A percentile compares a stretch with the other conserved stretches of the same genome.
phyloP scores from a whole-genome alignment of 1,140 invertebrate genomes.

The Helicoverpa armigera region DNA sequence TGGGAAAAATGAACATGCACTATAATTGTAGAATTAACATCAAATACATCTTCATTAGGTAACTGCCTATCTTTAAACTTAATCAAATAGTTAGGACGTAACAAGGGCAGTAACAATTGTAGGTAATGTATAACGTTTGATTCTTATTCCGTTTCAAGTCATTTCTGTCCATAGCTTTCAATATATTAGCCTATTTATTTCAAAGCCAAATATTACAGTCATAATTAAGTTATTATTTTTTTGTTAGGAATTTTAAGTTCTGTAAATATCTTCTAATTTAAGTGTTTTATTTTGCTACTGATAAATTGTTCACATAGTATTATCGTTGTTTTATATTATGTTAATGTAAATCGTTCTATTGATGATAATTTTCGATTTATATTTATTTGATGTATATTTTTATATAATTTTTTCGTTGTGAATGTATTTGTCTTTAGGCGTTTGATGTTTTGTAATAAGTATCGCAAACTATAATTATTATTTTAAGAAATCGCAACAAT shows the following conservation, averaged over 20 bases:
- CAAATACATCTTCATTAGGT: constrained; percentile 22
- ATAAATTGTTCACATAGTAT: constrained; percentile 80
- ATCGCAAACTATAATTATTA: constrained; percentile 54
- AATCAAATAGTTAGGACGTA: constrained; percentile 14
- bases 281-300: constrained; percentile 78
- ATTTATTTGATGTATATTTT: constrained; percentile 82
- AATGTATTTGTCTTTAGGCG: constrained; percentile 65
- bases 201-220: constrained; percentile 86
- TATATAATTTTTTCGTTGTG: constrained; percentile 73
- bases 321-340: constrained; percentile 84
- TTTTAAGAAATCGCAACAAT: constrained; percentile 35
- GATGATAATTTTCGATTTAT: constrained; percentile 75
- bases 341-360: constrained; percentile 79
- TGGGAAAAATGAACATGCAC: constrained; percentile 64
- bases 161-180: constrained; percentile 80
- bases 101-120: neutral
- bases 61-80: constrained; percentile 12
- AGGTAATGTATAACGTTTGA: constrained; percentile 3
- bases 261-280: constrained; percentile 81
- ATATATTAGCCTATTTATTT: constrained; percentile 85
- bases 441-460: constrained; percentile 54
- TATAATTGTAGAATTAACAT: constrained; percentile 23
- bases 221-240: constrained; percentile 76
- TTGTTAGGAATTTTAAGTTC: constrained; percentile 82
- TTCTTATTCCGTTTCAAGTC: constrained; percentile 34